Conservation (phyloP, 2,797 vertebrate genomes). For the Chrosomus eos region DNA sequence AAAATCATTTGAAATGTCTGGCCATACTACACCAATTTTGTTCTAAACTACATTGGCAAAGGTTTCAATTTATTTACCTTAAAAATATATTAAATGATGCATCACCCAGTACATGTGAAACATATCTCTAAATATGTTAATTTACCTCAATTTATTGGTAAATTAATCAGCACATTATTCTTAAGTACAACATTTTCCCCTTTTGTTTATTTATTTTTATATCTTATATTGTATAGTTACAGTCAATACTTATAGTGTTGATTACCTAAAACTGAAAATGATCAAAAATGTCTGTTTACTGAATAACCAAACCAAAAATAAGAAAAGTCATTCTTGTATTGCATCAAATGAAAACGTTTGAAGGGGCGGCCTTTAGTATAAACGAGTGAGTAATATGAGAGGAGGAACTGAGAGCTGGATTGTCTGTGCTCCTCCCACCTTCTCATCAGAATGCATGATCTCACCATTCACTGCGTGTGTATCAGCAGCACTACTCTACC, state of each 20-base stretch:
- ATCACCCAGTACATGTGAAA: not conserved
- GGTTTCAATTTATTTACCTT: not conserved
- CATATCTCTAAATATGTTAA: not conserved
- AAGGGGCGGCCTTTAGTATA: constrained; percentile 37
- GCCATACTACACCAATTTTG: not conserved
- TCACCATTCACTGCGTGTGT: constrained; percentile 57
- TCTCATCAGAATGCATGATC: constrained; percentile 67
- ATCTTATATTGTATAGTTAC: not conserved
- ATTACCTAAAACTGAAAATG: not conserved
- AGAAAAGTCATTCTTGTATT: constrained; percentile 17
- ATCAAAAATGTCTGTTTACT: constrained; percentile 3
- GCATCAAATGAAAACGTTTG: constrained; percentile 42
- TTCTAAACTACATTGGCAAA: not conserved
- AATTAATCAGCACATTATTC: not conserved
- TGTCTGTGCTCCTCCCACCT: constrained; percentile 59
- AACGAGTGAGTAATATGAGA: constrained; percentile 41
- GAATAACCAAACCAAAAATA: not conserved
- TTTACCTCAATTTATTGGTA: not conserved
- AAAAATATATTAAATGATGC: not conserved
- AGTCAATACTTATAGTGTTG: not conserved
- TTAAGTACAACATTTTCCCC: not conserved
- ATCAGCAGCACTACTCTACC: constrained; percentile 35
- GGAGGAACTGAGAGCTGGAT: constrained; percentile 45
- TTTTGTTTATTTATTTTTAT: not conserved
- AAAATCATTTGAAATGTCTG: not conserved